These are phyloP conservation scores for Oxystoma pomonae DNA, from an alignment of 2,888 invertebrate species.

Conservation along the genomic window DNA sequence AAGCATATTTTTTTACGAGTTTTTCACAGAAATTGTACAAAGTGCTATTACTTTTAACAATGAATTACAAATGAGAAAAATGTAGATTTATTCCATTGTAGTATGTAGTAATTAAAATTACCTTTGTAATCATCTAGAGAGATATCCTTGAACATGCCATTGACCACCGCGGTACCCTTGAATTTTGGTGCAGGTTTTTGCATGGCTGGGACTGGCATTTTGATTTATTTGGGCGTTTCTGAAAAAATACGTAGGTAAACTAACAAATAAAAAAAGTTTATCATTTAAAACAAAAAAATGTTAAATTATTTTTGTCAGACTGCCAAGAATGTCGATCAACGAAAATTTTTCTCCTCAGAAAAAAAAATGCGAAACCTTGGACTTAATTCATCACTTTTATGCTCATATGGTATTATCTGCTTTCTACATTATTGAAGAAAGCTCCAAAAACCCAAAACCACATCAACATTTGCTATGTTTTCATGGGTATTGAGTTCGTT, in stretches of 20 bases:
- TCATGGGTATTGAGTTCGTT: too few species aligned
- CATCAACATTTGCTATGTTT: too few species aligned
- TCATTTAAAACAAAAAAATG: background rate
- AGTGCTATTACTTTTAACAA: too few species aligned
- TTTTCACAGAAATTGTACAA: too few species aligned
- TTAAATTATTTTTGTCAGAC: conserved; percentile 6
- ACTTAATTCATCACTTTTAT: conserved; percentile 13
- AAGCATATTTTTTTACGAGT: too few species aligned
- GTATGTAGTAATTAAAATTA: conserved; percentile 2
- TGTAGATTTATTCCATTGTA: background rate
- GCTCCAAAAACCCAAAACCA: too few species aligned
- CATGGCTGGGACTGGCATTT: conserved; percentile 52
- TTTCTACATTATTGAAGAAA: too few species aligned
- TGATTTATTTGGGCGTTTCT: conserved; percentile 3
- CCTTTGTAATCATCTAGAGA: conserved; percentile 70
- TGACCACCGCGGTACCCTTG: conserved; percentile 73
- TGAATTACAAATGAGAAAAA: too few species aligned
- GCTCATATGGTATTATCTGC: too few species aligned
- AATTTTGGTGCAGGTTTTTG: conserved; percentile 78
- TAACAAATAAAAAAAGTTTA: background rate
- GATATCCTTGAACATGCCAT: conserved; percentile 80
- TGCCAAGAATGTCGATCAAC: conserved; percentile 13
- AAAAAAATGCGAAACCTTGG: conserved; percentile 19
- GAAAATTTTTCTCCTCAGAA: conserved; percentile 10
- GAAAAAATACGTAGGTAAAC: background rate